Conservation (phyloP, 2,888 invertebrate genomes). For the Drosophila melanosoma region DNA sequence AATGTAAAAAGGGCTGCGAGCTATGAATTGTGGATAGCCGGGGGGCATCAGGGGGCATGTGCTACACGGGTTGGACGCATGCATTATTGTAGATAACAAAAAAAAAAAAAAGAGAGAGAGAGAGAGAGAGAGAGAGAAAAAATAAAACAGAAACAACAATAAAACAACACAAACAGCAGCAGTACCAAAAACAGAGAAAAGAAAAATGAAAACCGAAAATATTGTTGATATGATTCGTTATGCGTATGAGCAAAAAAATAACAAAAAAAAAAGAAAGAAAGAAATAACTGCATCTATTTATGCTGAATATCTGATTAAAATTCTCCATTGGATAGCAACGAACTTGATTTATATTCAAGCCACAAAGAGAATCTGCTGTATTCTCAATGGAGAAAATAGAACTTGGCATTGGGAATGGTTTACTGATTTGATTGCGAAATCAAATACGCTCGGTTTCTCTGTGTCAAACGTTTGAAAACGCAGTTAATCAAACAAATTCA, state of each 20-base stretch:
- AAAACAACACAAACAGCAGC: neutral
- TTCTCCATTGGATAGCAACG: slow-evolving; percentile 13
- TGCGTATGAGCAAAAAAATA: slow-evolving; percentile 34
- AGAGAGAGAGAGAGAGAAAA: neutral
- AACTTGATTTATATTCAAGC: slow-evolving; percentile 48
- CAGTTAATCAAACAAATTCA: neutral
- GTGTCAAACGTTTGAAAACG: neutral
- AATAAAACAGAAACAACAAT: slow-evolving; percentile 20
- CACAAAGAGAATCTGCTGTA: neutral
- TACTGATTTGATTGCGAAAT: slow-evolving; percentile 42
- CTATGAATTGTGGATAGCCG: neutral
- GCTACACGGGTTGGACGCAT: slow-evolving; percentile 36
- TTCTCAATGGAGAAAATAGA: slow-evolving; percentile 1
- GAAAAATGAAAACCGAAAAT: slow-evolving; percentile 25
- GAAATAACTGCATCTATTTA: slow-evolving; percentile 49
- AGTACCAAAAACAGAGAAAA: neutral
- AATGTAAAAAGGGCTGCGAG: slow-evolving; percentile 59
- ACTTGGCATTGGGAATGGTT: slow-evolving; percentile 15
- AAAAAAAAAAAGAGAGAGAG: neutral
- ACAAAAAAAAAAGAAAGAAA: slow-evolving; percentile 17
- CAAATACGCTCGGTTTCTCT: slow-evolving; percentile 11
- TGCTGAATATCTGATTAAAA: slow-evolving; percentile 52
- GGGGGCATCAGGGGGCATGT: neutral
- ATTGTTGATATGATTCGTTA: slow-evolving; percentile 45
- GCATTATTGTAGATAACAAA: slow-evolving; percentile 65